Percentiles rank a stretch among this genome's conserved stretches.
Evolutionary conservation across 2,113 vertebrate genomes (phyloP).

Genomic region (Scatophagus argus): DNA sequence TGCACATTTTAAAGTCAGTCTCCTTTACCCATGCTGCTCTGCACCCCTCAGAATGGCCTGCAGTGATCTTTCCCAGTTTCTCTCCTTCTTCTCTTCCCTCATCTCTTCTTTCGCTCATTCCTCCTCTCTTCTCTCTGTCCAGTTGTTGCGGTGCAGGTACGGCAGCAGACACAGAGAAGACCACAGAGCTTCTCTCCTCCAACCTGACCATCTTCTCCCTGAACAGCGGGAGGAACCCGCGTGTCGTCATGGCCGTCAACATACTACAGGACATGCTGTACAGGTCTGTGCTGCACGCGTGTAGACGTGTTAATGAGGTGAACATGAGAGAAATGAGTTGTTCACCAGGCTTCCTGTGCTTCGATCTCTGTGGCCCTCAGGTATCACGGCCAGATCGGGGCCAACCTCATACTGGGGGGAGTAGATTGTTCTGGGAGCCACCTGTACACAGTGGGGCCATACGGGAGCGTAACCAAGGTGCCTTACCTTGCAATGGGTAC

Average conservation of each 20-base stretch:
- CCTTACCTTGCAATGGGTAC: conserved; percentile 87
- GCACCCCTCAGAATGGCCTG: background rate
- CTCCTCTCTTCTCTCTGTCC: background rate
- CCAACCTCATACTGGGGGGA: conserved; percentile 87
- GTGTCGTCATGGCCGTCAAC: conserved; percentile 76
- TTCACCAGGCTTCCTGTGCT: background rate
- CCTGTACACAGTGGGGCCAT: conserved; percentile 85
- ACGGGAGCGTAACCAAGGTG: conserved; percentile 81
- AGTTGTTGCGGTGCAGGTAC: conserved; percentile 86
- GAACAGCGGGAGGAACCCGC: conserved; percentile 82
- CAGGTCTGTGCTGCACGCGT: conserved; percentile 64
- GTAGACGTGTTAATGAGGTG: no score
- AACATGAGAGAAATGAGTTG: background rate
- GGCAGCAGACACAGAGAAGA: conserved; percentile 83
- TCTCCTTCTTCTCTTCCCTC: background rate
- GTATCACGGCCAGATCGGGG: conserved; percentile 87
- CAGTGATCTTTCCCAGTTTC: background rate
- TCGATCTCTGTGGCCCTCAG: conserved; percentile 60
- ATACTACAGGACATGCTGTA: conserved; percentile 83
- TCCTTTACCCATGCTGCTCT: background rate
- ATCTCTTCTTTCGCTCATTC: background rate
- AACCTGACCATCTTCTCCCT: conserved; percentile 82
- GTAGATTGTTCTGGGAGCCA: conserved; percentile 86
- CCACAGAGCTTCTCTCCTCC: conserved; percentile 80
- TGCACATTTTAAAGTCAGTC: no score